Evolutionary conservation across 2,888 invertebrate species (phyloP), one percentile per base, ranked within the genome.

Genomic region (Drosophila conformis): DNA sequence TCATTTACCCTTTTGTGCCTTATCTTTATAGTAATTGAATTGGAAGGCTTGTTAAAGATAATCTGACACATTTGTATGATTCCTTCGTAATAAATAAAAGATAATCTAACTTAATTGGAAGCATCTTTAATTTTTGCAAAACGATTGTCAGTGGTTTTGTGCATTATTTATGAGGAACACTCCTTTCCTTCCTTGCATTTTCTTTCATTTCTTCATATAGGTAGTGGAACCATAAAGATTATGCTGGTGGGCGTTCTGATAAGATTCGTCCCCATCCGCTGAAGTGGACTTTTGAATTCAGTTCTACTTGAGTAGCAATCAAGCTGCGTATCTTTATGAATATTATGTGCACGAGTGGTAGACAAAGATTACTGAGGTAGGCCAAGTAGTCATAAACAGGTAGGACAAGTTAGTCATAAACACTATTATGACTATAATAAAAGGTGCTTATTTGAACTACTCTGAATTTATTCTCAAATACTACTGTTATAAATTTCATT

Each of bases 311-410:
- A 7, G 29, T 31, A 15, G 36, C 48, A 58, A 48, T 49, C 46
- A 25, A 18, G 70, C 2, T 7, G 25, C 33, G 27, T 57, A 75
- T 73, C 58, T 79, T 74, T 79, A 79, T 78, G 42, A 46, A 25
- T 36, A 15, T 38, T 18, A 38, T 70, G n/a, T 31, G 27, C 57
- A 0, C 8, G 40, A 35, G 2, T 54, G 49, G 38, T 54, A 72
- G 73, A 18, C 7, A 25, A 1, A 33, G 33, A 29, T 21, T 1
- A 62, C 27, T n/a, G 38, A 27, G 25, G 21, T 54, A 46, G 58
- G 10, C 29, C 42, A 46, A n/a, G 3, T 33, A 15, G 7, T n/a
- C 8, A 27, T 25, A 49, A 51, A 27, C 11, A 38, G 25, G 25
- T 25, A 2, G 25, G 25, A 25, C 25, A 25, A 25, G 25, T 25